Base-by-base conservation (phyloP, 2,888 invertebrate species). In the Erebia ligea region DNA sequence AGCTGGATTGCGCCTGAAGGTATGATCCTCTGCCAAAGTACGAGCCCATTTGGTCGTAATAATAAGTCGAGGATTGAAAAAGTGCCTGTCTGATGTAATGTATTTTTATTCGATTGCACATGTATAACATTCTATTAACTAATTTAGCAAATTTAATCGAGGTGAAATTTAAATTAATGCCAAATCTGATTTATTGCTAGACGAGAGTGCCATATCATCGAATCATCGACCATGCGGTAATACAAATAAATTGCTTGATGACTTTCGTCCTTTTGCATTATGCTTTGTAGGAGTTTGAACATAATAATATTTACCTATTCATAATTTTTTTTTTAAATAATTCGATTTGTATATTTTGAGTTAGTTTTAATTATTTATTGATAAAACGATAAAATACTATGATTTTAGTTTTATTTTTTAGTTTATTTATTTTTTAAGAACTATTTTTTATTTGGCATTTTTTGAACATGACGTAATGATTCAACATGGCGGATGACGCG, bases 401-500 rank as follows among this genome's bases (percentile, higher is more conserved):
- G 2, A 25, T 57, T 25, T 57, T 5, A 57, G 11, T 25, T 21
- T 25, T 13, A 56, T 8, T 57, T 21, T 13, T 13, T 4, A 56
- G 19, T 54, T 19, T 54, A 2, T 10, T 1, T 21, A 15, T 25
- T 15, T 57, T 57, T 21, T 10, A 9, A 54, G 19, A 10, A 25
- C 13, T 13, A 25, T 25, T 66, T 66, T 52, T 66, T 42, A 65
- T 13, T 19, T 65, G 64, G 40, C 66, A 66, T 66, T 66, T 66
- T 65, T 66, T 56, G n/a, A 42, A 56, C 66, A 86, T 92, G 92
- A 92, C 92, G 92, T 92, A 92, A 92, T 88, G 85, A 69, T 84
- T 82, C 86, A 92, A 92, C 89, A 92, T 92, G 92, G 92, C 92
- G 92, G 85, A 90, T 92, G 92, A 92, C 92, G 92, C 92, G 91